Evolutionary conservation across 2,888 invertebrate genomes (phyloP), one percentile per base, ranked within the genome.

Genomic region (Sturmia bella): DNA sequence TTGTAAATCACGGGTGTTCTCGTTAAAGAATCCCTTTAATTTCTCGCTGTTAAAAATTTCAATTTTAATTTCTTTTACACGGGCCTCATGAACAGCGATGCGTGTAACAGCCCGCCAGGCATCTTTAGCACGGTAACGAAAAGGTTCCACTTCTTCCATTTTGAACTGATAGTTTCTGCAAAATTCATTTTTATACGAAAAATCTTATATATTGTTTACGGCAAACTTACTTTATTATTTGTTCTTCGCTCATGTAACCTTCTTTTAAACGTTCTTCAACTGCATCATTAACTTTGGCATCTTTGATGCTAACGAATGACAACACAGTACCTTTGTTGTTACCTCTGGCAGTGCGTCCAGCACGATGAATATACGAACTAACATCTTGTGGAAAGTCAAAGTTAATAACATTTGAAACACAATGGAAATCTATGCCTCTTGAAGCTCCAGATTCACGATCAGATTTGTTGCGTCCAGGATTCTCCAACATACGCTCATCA

Each of bases 391-490:
- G 99, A 91, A 99, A 99, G 92, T 99, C 99, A 91, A 99, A 99
- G 92, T 99, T 99, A 77, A 99, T 95, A 0, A 99, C 98, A 91
- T 99, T 99, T 7, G 98, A 94, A 0, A 99, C 99, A 90, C 95
- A 96, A 87, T 99, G 98, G 90, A 99, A 99, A 92, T 99, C 99
- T 72, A 99, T 98, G 66, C 99, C 99, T 79, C 99, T 93, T 0
- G 99, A 96, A 13, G 98, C 97, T 13, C 99, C 98, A 0, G 97
- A 98, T 91, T 99, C 99, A 86, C 95, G 95, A 90, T 98, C 98
- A 85, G 94, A 94, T 15, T 93, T 94, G 19, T 95, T 92, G 85
- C 93, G 93, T n/a, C 93, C 93, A 1, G 95, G 95, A 86, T 95
- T 94, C 88, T 96, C 96, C 57, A 97, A 89, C 24, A 96, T 93